Evolutionary conservation across 2,888 invertebrate species (phyloP).

Genomic region (Acronicta aceris): DNA sequence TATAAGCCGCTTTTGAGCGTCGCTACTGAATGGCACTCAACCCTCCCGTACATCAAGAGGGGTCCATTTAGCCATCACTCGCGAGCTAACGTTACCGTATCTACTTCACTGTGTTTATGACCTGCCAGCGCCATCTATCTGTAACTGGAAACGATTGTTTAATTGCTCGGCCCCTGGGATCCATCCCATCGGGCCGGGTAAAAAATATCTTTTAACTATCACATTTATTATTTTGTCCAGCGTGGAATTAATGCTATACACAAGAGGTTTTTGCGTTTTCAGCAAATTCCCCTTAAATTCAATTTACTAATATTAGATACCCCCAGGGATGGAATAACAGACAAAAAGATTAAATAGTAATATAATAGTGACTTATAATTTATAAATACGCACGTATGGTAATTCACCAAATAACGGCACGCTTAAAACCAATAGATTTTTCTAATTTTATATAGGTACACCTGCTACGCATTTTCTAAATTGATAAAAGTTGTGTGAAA

Average conservation of each 20-base stretch:
- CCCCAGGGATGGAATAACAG: too few species aligned
- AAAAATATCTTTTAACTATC: conserved; percentile 42
- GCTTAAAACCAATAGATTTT: too few species aligned
- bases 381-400: too few species aligned
- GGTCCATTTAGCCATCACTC: conserved; percentile 39
- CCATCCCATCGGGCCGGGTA: conserved; percentile 39
- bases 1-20: conserved; percentile 30
- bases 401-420: too few species aligned
- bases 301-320: too few species aligned
- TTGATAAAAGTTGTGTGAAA: too few species aligned
- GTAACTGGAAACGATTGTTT: conserved; percentile 52
- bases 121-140: conserved; percentile 36
- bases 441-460: too few species aligned
- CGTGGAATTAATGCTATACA: conserved; percentile 29
- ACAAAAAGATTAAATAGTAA: too few species aligned
- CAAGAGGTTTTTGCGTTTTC: not conserved
- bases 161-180: conserved; percentile 51
- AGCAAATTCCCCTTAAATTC: too few species aligned
- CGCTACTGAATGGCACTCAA: conserved; percentile 40
- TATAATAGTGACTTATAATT: too few species aligned
- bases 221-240: conserved; percentile 32
- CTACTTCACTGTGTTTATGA: conserved; percentile 27
- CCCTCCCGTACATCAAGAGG: conserved; percentile 26
- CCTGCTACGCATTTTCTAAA: too few species aligned
- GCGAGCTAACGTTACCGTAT: conserved; percentile 31